Percentiles rank a stretch among this genome's conserved stretches.
Evolutionary conservation across 2,888 invertebrate species (phyloP).

Genomic region (Epirrita christyi): DNA sequence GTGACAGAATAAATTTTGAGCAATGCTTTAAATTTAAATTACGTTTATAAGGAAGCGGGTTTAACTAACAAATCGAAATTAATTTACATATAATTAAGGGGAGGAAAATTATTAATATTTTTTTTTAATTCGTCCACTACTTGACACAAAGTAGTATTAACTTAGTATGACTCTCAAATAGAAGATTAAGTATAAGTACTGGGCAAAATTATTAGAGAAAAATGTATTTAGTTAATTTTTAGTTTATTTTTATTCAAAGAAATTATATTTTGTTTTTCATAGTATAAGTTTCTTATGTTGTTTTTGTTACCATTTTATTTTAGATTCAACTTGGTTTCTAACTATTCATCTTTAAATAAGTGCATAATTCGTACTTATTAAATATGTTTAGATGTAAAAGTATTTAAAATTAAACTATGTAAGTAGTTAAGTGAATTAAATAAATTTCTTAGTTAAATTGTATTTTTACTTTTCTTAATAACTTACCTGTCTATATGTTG

Average conservation of each 20-base stretch:
- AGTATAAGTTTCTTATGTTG: slow-evolving; percentile 9
- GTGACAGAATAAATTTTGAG: no score
- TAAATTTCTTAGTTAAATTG: slow-evolving; percentile 16
- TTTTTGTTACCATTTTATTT: slow-evolving; percentile 30
- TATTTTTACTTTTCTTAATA: neutral
- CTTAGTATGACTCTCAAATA: neutral
- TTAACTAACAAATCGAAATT: slow-evolving; percentile 3
- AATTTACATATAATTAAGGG: slow-evolving; percentile 4
- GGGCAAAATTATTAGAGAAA: slow-evolving; percentile 9
- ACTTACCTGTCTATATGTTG: no score
- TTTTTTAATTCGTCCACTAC: neutral
- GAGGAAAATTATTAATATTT: slow-evolving; percentile 3
- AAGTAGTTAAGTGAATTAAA: slow-evolving; percentile 22
- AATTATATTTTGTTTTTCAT: slow-evolving; percentile 22
- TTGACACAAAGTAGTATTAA: neutral
- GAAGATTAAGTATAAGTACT: slow-evolving; percentile 4
- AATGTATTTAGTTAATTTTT: slow-evolving; percentile 13
- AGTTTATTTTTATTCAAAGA: slow-evolving; percentile 9
- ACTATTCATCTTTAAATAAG: slow-evolving; percentile 5
- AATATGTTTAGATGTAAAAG: slow-evolving; percentile 16
- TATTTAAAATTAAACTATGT: slow-evolving; percentile 18
- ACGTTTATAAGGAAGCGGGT: no score
- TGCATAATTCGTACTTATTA: slow-evolving; percentile 3
- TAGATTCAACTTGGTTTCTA: slow-evolving; percentile 5
- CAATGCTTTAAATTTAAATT: no score